Evolutionary conservation across 2,113 vertebrate genomes (phyloP).

Genomic region (Epinephelus moara): DNA sequence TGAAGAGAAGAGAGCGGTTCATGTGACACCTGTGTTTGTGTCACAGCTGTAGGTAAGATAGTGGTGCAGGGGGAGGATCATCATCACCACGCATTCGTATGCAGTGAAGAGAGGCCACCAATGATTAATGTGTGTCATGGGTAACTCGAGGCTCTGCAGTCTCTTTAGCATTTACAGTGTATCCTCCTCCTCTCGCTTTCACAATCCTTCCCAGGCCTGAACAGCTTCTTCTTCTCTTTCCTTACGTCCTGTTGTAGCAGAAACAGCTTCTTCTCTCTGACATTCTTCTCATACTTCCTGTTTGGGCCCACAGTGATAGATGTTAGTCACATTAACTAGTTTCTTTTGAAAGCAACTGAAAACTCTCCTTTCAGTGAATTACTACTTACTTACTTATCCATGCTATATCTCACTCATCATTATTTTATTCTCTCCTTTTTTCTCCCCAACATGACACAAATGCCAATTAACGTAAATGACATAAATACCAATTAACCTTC

Average conservation of each 20-base stretch:
- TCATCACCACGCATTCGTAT: conserved; percentile 61
- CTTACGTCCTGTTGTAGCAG: neutral
- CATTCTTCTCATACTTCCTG: conserved; percentile 28
- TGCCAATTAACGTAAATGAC: conserved; percentile 31
- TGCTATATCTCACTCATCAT: neutral
- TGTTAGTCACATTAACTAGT: conserved; percentile 23
- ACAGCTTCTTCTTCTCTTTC: conserved; percentile 58
- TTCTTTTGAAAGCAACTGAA: conserved; percentile 7
- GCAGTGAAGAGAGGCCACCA: conserved; percentile 61
- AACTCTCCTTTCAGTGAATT: conserved; percentile 1
- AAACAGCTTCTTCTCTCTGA: conserved; percentile 21
- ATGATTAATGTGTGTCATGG: conserved; percentile 79
- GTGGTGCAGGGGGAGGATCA: conserved; percentile 58
- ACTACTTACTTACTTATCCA: neutral
- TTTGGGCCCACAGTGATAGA: conserved; percentile 13
- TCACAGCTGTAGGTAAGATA: conserved; percentile 62
- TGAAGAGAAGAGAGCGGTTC: conserved; percentile 21
- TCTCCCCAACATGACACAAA: conserved; percentile 25
- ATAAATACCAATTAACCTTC: conserved; percentile 54
- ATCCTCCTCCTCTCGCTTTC: conserved; percentile 54
- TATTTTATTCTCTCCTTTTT: neutral
- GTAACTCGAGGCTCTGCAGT: conserved; percentile 64
- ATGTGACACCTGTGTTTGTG: conserved; percentile 60
- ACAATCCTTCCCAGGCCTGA: conserved; percentile 24
- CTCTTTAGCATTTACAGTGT: conserved; percentile 75